Evolutionary conservation across 2,113 vertebrate species (phyloP), one percentile per base, ranked within the genome.

Genomic region (Eurypyga helias): DNA sequence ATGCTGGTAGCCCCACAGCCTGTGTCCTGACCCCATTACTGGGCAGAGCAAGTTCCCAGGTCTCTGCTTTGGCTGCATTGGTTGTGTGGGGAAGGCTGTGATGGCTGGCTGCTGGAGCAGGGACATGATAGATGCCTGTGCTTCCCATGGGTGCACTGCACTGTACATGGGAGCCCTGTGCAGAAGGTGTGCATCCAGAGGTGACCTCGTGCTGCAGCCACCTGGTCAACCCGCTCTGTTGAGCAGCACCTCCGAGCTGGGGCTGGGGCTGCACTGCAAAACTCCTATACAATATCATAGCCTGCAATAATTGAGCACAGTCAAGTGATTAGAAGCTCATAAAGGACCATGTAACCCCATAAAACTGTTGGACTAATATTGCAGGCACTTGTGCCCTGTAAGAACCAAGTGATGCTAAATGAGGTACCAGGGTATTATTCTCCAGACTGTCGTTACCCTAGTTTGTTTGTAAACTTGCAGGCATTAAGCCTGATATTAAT

Each of bases 131-230:
- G 51, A 19, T 52, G 20, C 17, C 34, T 0, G 2, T 24, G 26
- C 31, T 58, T 71, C 26, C n/a, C 1, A 1, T 0, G 1, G 38
- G 3, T 38, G 23, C 9, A 8, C 46, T 15, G 58, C 0, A 0
- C 45, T 43, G 49, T 52, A 11, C 1, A 3, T 28, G 45, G 69
- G 51, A 71, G 13, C 6, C 4, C n/a, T 3, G 0, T 1, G 2
- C 3, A 10, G 61, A 76, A 48, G 26, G n/a, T 19, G 8, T 3
- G 9, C 13, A 20, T 17, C 41, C 41, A 12, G 51, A 45, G 18
- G 9, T 29, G 34, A 46, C n/a, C 25, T 87, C 0, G 0, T 45
- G 67, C 49, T 67, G 43, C 34, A 38, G 58, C 12, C 45, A 25
- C 62, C 18, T 18, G 17, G 10, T 10, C 52, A 71, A 76, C n/a